Evolutionary conservation across 1,140 invertebrate species (phyloP), one percentile per base, ranked within the genome.

Genomic region (Pachypsylla venusta): DNA sequence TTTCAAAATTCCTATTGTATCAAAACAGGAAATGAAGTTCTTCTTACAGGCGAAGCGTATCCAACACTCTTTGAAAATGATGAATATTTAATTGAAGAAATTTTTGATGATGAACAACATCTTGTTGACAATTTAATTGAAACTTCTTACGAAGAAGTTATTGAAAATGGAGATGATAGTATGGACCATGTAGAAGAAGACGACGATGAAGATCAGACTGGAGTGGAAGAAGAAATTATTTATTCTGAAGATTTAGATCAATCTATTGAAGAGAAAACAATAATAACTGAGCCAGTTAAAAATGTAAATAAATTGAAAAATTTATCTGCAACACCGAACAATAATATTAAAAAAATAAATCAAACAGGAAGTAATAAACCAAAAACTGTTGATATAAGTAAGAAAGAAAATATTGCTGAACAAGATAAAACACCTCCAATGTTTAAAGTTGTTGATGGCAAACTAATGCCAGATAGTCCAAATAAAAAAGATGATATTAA

Each of bases 371-470:
- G n/a, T n/a, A 16, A 12, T 35, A n/a, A 48, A 48, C 42, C 42
- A 48, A 48, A 19, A 48, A 48, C 42, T 48, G 22, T 48, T 48
- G 42, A 48, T 48, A 48, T 48, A 5, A 48, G 42, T n/a, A 48
- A 48, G 22, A 48, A 22, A 19, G 42, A 48, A 19, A 48, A 5
- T 48, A n/a, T n/a, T 48, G 42, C 16, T 48, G 42, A 22, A 7
- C 16, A 48, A 5, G 7, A 48, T 7, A n/a, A 48, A 19, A 48
- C 16, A n/a, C 16, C 22, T 10, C 42, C 42, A 4, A 48, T 48
- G 42, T 48, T 48, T 22, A 48, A 48, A 48, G 42, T 48, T 48
- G 42, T 48, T 48, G n/a, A n/a, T 5, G 42, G 22, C 16, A 48
- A 48, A 48, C 5, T 19, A 4, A 19, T 19, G 16, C 16, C 42